phyloP scores from a whole-genome alignment of 2,113 vertebrate species.

The Microtus oregoni region DNA sequence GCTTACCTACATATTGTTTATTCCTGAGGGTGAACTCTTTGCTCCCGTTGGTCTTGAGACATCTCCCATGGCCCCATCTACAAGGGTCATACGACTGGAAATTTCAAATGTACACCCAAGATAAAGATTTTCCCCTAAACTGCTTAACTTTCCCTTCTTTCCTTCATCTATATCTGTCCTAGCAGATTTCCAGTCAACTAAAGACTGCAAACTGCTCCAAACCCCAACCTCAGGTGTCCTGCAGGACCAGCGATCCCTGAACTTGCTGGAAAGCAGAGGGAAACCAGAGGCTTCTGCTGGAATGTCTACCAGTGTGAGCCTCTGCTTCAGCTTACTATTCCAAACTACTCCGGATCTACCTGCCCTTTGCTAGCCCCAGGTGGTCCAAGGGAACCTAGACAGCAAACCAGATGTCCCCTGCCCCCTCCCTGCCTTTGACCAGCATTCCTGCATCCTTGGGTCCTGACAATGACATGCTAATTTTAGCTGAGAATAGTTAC shows the following conservation, averaged over 20 bases:
- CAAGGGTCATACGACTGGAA: neutral
- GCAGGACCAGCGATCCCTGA: neutral
- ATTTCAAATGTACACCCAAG: neutral
- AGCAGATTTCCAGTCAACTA: neutral
- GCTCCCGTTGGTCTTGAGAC: neutral
- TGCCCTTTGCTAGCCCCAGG: neutral
- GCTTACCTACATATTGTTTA: neutral
- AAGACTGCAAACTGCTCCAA: neutral
- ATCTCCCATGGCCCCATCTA: neutral
- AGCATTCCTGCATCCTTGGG: neutral
- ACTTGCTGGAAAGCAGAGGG: neutral
- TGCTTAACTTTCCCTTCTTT: neutral
- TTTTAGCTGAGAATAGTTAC: neutral
- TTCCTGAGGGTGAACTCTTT: too few species aligned
- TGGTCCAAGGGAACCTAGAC: neutral
- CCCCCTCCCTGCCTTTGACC: neutral
- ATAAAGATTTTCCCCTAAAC: neutral
- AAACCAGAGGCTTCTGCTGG: neutral
- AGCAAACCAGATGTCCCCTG: neutral
- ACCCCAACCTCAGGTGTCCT: neutral
- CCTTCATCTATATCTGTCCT: neutral
- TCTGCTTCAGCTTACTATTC: neutral
- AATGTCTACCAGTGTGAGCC: neutral
- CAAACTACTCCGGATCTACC: neutral
- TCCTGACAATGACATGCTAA: neutral